Evolutionary conservation across 1,140 invertebrate genomes (phyloP), one percentile per base, ranked within the genome.

Genomic region (Dryas iulia): DNA sequence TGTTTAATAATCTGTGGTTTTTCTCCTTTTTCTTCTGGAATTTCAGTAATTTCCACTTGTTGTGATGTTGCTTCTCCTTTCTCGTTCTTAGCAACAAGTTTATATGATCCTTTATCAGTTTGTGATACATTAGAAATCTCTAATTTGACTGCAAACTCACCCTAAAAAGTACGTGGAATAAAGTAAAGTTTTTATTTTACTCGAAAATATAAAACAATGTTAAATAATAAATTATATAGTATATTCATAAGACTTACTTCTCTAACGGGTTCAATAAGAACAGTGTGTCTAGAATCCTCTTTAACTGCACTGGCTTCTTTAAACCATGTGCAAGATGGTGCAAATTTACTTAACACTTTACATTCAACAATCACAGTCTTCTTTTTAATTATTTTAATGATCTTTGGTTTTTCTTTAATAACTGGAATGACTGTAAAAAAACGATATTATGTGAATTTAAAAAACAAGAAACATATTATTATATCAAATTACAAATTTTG

Each of bases 11-110:
- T 95, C 80, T 95, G 94, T 8, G 94, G 94, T 77, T 95, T 95
- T 39, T 95, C 94, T 60, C 95, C 95, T 82, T 94, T 94, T 74
- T 96, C 95, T 78, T 95, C 94, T 5, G 95, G 95, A 76, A 97
- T 95, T 77, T 97, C 96, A 33, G 95, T 95, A 10, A 98, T 95
- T 89, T 97, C 95, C 0, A 98, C 97, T 61, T 95, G 93, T 88
- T 97, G 96, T n/a, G 97, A 98, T 26, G 95, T 95, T 1, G 96
- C 97, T 93, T 98, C 97, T 69, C 97, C 97, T 88, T 98, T 98
- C 81, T 98, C 97, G 81, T 98, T 98, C 82, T 96, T 97, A 6
- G 97, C 97, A 0, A 98, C 95, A 68, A 98, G 92, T 90, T 98
- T 98, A 82, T 98, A 98, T 68, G 95, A 94, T 66, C 98, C 98